Conservation (phyloP, 2,888 invertebrate genomes). For the Cepaea hortensis region DNA sequence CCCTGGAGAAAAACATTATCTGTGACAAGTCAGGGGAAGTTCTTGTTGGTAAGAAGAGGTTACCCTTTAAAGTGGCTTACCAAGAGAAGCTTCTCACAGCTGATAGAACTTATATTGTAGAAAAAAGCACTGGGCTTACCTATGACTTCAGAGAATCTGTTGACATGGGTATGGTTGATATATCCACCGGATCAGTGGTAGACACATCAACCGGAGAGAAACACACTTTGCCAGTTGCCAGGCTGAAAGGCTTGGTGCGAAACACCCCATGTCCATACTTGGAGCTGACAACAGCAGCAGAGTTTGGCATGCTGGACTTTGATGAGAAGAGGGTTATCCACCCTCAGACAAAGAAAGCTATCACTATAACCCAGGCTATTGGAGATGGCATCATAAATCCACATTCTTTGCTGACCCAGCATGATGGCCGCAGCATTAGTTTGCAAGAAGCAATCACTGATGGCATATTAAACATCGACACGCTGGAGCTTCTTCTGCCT, state of each 20-base stretch:
- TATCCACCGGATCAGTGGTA: constrained; percentile 78
- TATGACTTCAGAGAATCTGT: constrained; percentile 81
- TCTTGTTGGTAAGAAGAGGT: constrained; percentile 17
- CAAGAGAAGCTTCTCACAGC: constrained; percentile 42
- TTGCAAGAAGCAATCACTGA: constrained; percentile 55
- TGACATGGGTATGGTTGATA: constrained; percentile 87
- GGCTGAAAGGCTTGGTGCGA: constrained; percentile 53
- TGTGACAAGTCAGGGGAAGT: constrained; percentile 49
- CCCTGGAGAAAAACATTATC: constrained; percentile 49
- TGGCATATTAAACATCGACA: constrained; percentile 54
- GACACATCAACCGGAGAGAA: constrained; percentile 76
- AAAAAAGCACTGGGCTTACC: constrained; percentile 51
- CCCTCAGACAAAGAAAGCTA: constrained; percentile 78
- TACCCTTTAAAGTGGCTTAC: constrained; percentile 52
- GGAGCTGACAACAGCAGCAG: constrained; percentile 53
- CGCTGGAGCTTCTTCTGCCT: constrained; percentile 50
- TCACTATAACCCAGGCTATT: constrained; percentile 90
- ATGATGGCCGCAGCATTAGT: constrained; percentile 46
- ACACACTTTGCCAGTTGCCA: constrained; percentile 49
- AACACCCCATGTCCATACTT: constrained; percentile 54
- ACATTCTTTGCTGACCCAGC: constrained; percentile 78
- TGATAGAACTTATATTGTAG: constrained; percentile 54
- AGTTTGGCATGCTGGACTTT: constrained; percentile 80
- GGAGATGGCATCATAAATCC: constrained; percentile 67
- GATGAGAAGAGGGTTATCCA: constrained; percentile 77